phyloP scores from a whole-genome alignment of 2,113 vertebrate species.

The Alexandromys fortis region DNA sequence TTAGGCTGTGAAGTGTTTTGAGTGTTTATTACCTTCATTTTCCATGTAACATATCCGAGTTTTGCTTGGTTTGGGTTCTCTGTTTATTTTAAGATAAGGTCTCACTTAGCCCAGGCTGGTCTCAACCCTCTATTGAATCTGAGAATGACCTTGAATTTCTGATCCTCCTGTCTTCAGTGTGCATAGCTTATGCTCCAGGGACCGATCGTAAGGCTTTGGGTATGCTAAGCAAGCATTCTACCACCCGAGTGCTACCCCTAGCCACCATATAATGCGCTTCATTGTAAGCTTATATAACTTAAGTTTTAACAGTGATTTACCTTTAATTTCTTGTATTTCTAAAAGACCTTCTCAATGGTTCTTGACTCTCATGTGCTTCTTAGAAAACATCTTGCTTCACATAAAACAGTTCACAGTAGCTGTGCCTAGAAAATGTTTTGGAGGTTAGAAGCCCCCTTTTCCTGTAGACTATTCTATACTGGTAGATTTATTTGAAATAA shows the following conservation, averaged over 20 bases:
- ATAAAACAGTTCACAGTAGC: conserved; percentile 6
- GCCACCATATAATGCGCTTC: background rate
- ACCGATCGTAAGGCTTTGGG: background rate
- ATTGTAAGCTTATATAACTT: background rate
- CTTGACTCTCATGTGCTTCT: background rate
- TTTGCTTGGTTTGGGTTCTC: background rate
- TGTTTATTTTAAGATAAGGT: background rate
- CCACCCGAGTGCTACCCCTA: background rate
- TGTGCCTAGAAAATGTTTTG: conserved; percentile 9
- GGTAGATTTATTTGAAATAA: background rate
- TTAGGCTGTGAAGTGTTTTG: background rate
- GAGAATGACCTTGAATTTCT: background rate
- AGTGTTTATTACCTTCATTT: background rate
- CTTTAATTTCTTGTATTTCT: conserved; percentile 48
- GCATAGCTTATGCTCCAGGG: background rate
- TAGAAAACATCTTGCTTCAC: conserved; percentile 7
- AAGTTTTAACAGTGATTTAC: background rate
- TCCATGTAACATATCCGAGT: background rate
- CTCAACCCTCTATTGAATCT: background rate
- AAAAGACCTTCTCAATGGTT: background rate
- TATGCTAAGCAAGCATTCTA: background rate
- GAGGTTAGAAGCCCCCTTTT: background rate
- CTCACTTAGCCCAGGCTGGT: background rate
- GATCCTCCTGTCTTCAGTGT: background rate
- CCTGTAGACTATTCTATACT: background rate